Percentiles rank a stretch among this genome's conserved stretches.
These are phyloP conservation scores for Tyrophagus putrescentiae DNA, from an alignment of 1,140 invertebrate species.

Conservation along the genomic window DNA sequence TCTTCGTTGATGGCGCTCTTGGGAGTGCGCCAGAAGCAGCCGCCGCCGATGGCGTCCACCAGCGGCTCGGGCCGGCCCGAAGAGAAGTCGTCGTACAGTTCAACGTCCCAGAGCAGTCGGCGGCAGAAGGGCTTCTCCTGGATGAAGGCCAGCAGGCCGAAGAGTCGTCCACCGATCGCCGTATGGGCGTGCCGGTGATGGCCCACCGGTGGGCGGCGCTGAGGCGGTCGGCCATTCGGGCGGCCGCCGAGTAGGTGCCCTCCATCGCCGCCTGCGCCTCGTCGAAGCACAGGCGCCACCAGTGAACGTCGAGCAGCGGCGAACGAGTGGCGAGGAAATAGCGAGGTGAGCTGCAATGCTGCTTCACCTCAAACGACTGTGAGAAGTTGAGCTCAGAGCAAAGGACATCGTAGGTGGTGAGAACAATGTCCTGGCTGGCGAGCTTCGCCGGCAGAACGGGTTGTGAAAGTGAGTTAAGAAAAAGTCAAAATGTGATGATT, in stretches of 20 bases:
- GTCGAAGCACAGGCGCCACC: constrained; percentile 64
- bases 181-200: constrained; percentile 58
- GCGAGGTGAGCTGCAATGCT: constrained; percentile 40
- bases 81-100: constrained; percentile 36
- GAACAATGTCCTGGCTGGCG: constrained; percentile 51
- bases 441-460: constrained; percentile 50
- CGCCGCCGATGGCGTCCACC: constrained; percentile 40
- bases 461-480: no score
- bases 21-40: constrained; percentile 51
- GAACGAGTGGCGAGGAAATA: constrained; percentile 44
- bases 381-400: constrained; percentile 46
- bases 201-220: constrained; percentile 48
- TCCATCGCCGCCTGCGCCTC: constrained; percentile 73
- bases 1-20: constrained; percentile 49
- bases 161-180: constrained; percentile 46
- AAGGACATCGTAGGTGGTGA: constrained; percentile 53
- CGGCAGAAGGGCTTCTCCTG: constrained; percentile 44
- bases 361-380: constrained; percentile 41
- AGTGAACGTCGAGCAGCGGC: constrained; percentile 49
- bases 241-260: constrained; percentile 40
- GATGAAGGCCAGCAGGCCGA: constrained; percentile 52
- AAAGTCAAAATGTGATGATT: not conserved
- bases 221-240: constrained; percentile 47
- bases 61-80: constrained; percentile 37
- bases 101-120: constrained; percentile 41